Evolutionary conservation across 2,113 vertebrate species (phyloP), one percentile per base, ranked within the genome.

Genomic region (Leptobrachium ailaonicum): DNA sequence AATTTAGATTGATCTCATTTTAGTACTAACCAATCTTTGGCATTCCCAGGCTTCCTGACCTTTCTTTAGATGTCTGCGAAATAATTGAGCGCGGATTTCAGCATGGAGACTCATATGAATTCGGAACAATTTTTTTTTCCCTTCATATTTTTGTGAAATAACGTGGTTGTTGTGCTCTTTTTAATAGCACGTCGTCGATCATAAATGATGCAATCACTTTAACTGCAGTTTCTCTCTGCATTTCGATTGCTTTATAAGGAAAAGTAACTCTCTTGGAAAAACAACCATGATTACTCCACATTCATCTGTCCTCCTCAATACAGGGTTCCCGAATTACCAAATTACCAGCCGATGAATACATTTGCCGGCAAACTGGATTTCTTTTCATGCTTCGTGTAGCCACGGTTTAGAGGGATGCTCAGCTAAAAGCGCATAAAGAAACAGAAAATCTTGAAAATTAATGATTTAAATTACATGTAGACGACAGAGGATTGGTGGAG

Each of bases 1-100:
- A 69, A 77, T 77, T 76, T 76, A 56, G 75, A 76, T 68, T 76
- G 75, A 76, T 76, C 47, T 63, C 64, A 68, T 68, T 45, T 45
- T 77, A 77, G 75, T 20, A 60, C 66, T 69, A 77, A 70, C 75
- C 66, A 32, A 41, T 40, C 13, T 56, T 42, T 47, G 75, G 42
- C 75, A 77, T 77, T 77, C 75, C 75, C 75, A 45, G 6, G 66
- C 66, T 77, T 67, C 53, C 66, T 77, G 75, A 77, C 75, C 75
- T 77, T 77, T 77, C 50, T 69, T 45, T 58, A 41, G 75, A 76
- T 68, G 20, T 68, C 56, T 67, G 47, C 54, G 75, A 41, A 20
- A 41, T 70, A 68, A 77, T 77, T 77, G 75, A 66, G 66, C 58
- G 75, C 4, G 70, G 10, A 60, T 60, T 77, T 40, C 54, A 10